phyloP scores from a whole-genome alignment of 2,888 invertebrate species.

The Sturmia bella region DNA sequence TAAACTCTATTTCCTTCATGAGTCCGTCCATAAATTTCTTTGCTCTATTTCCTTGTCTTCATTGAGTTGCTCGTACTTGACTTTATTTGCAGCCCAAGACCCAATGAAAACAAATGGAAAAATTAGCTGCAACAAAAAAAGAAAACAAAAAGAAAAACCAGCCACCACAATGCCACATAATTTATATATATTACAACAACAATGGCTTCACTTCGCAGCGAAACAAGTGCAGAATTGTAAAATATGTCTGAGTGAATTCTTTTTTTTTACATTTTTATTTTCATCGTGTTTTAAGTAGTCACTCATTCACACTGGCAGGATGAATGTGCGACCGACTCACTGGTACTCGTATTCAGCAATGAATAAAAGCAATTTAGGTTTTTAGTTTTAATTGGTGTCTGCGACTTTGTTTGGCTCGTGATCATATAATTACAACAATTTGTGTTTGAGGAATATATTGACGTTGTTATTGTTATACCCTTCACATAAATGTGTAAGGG shows the following conservation, averaged over 20 bases:
- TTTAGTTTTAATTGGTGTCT: conserved; percentile 9
- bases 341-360: conserved; percentile 11
- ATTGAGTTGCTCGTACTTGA: background rate
- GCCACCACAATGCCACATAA: background rate
- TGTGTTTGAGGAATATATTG: conserved; percentile 25
- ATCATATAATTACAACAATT: conserved; percentile 60
- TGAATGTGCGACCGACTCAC: background rate
- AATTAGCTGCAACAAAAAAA: conserved; percentile 3
- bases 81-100: conserved; percentile 16
- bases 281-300: conserved; percentile 23
- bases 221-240: conserved; percentile 32
- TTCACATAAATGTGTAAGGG: no score
- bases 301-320: background rate
- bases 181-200: conserved; percentile 1
- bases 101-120: conserved; percentile 28
- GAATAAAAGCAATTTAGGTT: conserved; percentile 20
- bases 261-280: conserved; percentile 4
- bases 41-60: no score
- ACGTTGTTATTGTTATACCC: no score
- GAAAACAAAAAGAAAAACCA: conserved; percentile 14
- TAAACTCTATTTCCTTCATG: no score
- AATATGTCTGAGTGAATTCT: conserved; percentile 19
- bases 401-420: conserved; percentile 66
- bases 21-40: no score
- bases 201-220: conserved; percentile 16